These are phyloP conservation scores for Saccopteryx leptura DNA, from an alignment of 2,113 vertebrate species.

Conservation along the genomic window DNA sequence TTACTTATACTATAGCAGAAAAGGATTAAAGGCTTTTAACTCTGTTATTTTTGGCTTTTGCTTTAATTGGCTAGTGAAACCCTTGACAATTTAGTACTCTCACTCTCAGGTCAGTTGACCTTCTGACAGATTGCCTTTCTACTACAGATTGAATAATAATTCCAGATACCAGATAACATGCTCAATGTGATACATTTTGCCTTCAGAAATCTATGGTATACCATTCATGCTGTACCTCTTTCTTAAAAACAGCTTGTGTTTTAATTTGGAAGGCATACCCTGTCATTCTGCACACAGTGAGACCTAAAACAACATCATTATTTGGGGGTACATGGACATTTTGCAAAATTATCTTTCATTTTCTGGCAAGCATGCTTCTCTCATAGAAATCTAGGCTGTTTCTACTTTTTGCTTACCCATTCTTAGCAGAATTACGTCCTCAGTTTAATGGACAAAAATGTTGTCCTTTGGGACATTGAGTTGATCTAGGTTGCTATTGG, in stretches of 20 bases:
- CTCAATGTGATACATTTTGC: neutral
- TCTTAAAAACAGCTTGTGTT: neutral
- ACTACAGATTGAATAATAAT: neutral
- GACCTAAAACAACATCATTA: neutral
- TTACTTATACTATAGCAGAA: neutral
- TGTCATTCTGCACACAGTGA: neutral
- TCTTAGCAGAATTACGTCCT: neutral
- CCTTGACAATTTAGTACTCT: neutral
- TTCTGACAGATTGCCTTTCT: neutral
- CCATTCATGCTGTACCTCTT: neutral
- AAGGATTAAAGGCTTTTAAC: neutral
- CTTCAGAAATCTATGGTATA: neutral
- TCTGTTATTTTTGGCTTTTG: neutral
- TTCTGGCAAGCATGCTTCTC: neutral
- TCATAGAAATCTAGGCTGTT: neutral
- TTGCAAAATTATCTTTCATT: neutral
- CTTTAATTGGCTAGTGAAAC: neutral
- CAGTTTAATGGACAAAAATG: accelerated
- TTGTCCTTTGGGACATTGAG: neutral
- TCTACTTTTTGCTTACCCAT: neutral
- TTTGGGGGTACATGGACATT: neutral
- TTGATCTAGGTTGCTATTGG: neutral
- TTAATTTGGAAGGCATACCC: neutral
- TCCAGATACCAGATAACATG: neutral
- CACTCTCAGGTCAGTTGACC: neutral